phyloP scores from a whole-genome alignment of 1,140 invertebrate species.

The Eumeta japonica region DNA sequence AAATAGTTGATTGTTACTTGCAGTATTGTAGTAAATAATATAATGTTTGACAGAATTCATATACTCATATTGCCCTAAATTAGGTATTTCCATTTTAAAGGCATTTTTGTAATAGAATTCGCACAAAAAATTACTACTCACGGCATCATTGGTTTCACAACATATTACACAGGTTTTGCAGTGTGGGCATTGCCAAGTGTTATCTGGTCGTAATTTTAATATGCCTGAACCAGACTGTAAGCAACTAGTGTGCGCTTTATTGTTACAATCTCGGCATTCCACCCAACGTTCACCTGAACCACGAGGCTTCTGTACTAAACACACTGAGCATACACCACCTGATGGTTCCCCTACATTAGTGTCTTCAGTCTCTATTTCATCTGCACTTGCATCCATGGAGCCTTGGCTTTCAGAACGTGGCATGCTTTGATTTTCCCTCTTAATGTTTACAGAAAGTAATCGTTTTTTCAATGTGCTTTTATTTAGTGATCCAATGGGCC shows the following conservation, averaged over 20 bases:
- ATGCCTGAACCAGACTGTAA: constrained; percentile 66
- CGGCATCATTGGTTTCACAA: constrained; percentile 69
- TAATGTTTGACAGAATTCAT: too few relatives aligned
- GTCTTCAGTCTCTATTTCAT: constrained; percentile 42
- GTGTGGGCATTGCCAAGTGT: constrained; percentile 71
- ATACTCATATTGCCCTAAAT: too few relatives aligned
- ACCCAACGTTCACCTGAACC: constrained; percentile 68
- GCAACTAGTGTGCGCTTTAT: constrained; percentile 71
- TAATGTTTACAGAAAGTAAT: constrained; percentile 19
- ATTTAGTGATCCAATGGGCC: constrained; percentile 61
- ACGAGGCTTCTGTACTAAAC: constrained; percentile 56
- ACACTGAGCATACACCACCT: constrained; percentile 61
- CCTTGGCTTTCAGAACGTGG: constrained; percentile 36
- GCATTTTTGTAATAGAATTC: too few relatives aligned
- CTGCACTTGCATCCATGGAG: constrained; percentile 54
- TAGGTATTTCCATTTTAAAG: too few relatives aligned
- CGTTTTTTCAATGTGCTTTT: constrained; percentile 59
- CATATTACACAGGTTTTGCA: constrained; percentile 71
- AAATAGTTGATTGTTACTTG: constrained; percentile 7
- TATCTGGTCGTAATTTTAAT: constrained; percentile 64
- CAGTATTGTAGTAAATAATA: constrained; percentile 13
- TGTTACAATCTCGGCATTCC: constrained; percentile 76
- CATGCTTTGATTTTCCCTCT: constrained; percentile 25
- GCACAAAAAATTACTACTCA: constrained; percentile 57
- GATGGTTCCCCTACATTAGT: constrained; percentile 30